These are phyloP conservation scores for Enteromius treurensis DNA, from an alignment of 2,797 vertebrate genomes.

Conservation along the genomic window DNA sequence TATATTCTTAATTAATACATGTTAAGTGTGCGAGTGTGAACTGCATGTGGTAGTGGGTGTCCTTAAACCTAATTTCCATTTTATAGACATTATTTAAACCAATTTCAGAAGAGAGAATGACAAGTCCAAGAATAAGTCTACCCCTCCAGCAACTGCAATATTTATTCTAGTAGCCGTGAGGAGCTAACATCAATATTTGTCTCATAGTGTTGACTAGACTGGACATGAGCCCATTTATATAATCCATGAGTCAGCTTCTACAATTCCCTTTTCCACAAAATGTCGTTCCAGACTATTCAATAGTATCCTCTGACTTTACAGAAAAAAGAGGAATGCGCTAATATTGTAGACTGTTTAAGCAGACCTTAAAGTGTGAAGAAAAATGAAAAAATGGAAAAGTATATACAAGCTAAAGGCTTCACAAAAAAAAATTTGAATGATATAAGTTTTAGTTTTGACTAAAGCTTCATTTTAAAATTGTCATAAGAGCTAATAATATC, in stretches of 20 bases:
- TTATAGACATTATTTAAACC: slow-evolving; percentile 2
- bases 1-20: background rate
- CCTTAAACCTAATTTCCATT: slow-evolving; percentile 9
- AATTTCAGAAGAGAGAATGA: slow-evolving; percentile 7
- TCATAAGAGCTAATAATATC: background rate
- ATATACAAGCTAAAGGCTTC: background rate
- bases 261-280: slow-evolving; percentile 39
- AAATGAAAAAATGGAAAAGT: background rate
- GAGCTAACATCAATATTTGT: slow-evolving; percentile 58
- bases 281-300: slow-evolving; percentile 27
- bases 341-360: background rate
- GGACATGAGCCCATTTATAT: slow-evolving; percentile 44
- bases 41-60: background rate
- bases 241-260: slow-evolving; percentile 43
- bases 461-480: background rate
- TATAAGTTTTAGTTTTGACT: too few relatives aligned
- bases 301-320: slow-evolving; percentile 12
- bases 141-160: slow-evolving; percentile 51
- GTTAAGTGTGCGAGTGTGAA: background rate
- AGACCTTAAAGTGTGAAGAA: background rate
- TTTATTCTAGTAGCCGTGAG: slow-evolving; percentile 51
- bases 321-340: background rate
- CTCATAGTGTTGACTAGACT: slow-evolving; percentile 36
- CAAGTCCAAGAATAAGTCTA: slow-evolving; percentile 48
- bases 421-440: too few relatives aligned